A percentile compares a stretch with the other conserved stretches of the same genome.
These are phyloP conservation scores for Pempheris klunzingeri DNA, from an alignment of 2,797 vertebrate species.

Conservation along the genomic window DNA sequence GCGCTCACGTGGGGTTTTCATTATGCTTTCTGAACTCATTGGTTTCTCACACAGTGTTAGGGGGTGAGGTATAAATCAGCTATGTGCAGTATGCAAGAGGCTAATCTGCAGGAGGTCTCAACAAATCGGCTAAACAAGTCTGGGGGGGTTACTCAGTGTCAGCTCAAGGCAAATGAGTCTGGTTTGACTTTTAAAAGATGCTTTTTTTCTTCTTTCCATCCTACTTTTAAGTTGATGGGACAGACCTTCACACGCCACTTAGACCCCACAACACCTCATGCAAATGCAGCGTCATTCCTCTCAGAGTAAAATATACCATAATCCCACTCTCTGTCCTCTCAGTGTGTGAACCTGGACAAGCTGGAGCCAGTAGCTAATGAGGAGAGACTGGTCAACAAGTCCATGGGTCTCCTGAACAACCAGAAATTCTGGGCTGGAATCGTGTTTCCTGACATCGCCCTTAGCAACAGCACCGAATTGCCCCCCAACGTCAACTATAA, in stretches of 20 bases:
- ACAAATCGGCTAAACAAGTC: slow-evolving; percentile 26
- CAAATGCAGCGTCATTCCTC: background rate
- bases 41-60: slow-evolving; percentile 8
- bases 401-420: slow-evolving; percentile 92
- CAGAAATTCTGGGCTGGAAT: slow-evolving; percentile 98
- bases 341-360: slow-evolving; percentile 98
- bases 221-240: background rate
- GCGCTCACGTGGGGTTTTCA: background rate
- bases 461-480: slow-evolving; percentile 85
- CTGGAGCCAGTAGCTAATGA: slow-evolving; percentile 94
- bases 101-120: slow-evolving; percentile 34
- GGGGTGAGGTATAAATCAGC: slow-evolving; percentile 6
- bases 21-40: slow-evolving; percentile 24
- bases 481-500: slow-evolving; percentile 95
- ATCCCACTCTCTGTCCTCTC: slow-evolving; percentile 12
- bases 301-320: background rate
- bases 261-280: background rate
- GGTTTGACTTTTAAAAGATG: too few relatives aligned
- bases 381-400: slow-evolving; percentile 93
- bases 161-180: slow-evolving; percentile 3
- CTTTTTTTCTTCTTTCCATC: background rate
- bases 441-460: slow-evolving; percentile 90
- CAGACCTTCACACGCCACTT: background rate
- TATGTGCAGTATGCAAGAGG: slow-evolving; percentile 22
- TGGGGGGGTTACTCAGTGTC: slow-evolving; percentile 24